Conservation (phyloP, 2,113 vertebrate genomes). For the Semicossyphus pulcher region DNA sequence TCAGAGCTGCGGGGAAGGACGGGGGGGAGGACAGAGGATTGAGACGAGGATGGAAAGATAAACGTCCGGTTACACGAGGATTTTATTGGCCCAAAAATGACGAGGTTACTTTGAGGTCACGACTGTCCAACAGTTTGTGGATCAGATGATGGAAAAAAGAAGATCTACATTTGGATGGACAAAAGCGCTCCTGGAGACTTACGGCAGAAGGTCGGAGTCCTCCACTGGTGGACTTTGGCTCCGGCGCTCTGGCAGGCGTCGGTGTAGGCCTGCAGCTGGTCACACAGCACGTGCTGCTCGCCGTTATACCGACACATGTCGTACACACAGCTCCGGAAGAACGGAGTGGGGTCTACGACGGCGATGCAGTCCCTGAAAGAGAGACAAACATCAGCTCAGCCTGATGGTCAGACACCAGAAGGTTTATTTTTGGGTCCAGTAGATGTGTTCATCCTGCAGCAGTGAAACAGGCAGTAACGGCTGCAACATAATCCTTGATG, state of each 20-base stretch:
- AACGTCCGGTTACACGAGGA: too few species aligned
- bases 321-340: slow-evolving; percentile 83
- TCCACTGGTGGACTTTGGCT: slow-evolving; percentile 83
- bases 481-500: too few species aligned
- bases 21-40: background rate
- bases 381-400: background rate
- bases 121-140: too few species aligned
- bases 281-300: slow-evolving; percentile 78
- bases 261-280: slow-evolving; percentile 86
- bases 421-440: too few species aligned
- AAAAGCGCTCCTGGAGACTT: slow-evolving; percentile 72
- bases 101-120: too few species aligned
- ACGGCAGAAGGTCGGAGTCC: slow-evolving; percentile 84
- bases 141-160: too few species aligned
- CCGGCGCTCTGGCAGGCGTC: slow-evolving; percentile 83
- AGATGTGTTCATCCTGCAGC: too few species aligned
- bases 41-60: too few species aligned
- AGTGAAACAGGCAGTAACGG: too few species aligned
- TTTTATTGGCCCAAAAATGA: too few species aligned
- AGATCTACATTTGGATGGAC: too few species aligned
- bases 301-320: slow-evolving; percentile 87
- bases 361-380: slow-evolving; percentile 80
- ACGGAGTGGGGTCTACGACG: slow-evolving; percentile 78
- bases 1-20: slow-evolving; percentile 63
- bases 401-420: background rate